A percentile compares a stretch with the other conserved stretches of the same genome.
These are phyloP conservation scores for Syritta pipiens DNA, from an alignment of 2,888 invertebrate genomes.

Conservation along the genomic window DNA sequence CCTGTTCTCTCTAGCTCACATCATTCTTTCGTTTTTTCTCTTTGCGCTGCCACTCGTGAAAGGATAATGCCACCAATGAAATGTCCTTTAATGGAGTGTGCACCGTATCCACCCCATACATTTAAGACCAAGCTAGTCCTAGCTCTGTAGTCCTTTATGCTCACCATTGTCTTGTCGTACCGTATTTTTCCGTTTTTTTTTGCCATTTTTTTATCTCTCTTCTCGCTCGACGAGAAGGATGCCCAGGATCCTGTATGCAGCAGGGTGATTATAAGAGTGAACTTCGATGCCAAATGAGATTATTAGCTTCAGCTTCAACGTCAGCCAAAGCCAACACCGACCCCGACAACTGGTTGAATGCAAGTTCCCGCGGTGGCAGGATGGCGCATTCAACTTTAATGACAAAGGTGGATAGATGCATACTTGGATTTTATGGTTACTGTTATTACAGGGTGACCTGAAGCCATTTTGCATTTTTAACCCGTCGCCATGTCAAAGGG, in stretches of 20 bases:
- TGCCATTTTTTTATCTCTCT: conserved; percentile 17
- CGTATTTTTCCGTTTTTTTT: neutral
- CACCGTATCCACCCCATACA: conserved; percentile 36
- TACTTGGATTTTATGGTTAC: conserved; percentile 20
- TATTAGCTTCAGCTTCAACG: conserved; percentile 52
- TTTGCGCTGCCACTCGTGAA: conserved; percentile 19
- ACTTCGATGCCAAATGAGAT: conserved; percentile 55
- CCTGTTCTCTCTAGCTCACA: neutral
- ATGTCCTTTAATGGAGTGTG: conserved; percentile 36
- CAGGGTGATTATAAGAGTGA: conserved; percentile 41
- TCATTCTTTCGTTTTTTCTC: neutral
- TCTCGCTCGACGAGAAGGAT: neutral
- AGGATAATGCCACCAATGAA: conserved; percentile 38
- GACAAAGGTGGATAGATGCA: neutral
- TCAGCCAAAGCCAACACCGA: too few species aligned
- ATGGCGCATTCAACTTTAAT: conserved; percentile 5
- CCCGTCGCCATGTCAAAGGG: neutral
- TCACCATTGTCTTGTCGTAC: conserved; percentile 1
- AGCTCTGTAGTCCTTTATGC: neutral
- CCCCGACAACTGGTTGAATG: conserved; percentile 47
- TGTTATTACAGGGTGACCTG: conserved; percentile 26
- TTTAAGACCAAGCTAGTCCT: neutral
- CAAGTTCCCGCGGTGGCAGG: neutral
- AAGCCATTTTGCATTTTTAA: conserved; percentile 44
- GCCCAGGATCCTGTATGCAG: too few species aligned